A percentile compares a stretch with the other conserved stretches of the same genome.
Conservation (phyloP, 2,113 vertebrate genomes). For the Perognathus longimembris region DNA sequence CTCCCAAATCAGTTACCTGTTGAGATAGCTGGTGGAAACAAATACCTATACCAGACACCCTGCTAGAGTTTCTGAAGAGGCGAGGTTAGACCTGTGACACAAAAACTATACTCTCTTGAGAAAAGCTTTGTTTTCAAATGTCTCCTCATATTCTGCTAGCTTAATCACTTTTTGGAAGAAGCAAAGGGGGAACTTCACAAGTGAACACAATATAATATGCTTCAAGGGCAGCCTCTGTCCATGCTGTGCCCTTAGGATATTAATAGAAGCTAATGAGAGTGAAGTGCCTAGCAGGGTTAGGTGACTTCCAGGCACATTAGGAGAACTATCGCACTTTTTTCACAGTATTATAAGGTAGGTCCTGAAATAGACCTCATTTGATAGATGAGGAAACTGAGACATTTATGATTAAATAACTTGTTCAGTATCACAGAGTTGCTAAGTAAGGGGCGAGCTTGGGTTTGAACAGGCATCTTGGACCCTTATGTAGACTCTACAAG, state of each 20-base stretch:
- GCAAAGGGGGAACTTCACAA: neutral
- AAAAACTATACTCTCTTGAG: neutral
- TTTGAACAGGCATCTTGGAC: neutral
- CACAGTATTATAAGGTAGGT: neutral
- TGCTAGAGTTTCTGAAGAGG: neutral
- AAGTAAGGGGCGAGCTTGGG: neutral
- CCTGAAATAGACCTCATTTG: neutral
- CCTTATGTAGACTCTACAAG: neutral
- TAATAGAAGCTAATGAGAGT: neutral
- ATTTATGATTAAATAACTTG: neutral
- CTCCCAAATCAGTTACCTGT: neutral
- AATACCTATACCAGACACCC: neutral
- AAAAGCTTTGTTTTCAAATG: slow-evolving; percentile 14
- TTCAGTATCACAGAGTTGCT: neutral
- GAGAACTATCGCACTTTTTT: neutral
- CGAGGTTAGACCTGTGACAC: neutral
- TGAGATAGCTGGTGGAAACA: neutral
- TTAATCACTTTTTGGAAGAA: neutral
- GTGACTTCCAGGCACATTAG: neutral
- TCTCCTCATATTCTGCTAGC: neutral
- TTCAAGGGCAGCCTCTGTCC: neutral
- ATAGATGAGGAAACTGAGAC: neutral
- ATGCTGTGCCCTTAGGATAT: neutral
- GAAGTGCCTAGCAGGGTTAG: neutral
- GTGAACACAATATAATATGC: neutral